Percentiles rank a stretch among this genome's conserved stretches.
phyloP scores from a whole-genome alignment of 2,113 vertebrate species.

The Ardeotis arabs region DNA sequence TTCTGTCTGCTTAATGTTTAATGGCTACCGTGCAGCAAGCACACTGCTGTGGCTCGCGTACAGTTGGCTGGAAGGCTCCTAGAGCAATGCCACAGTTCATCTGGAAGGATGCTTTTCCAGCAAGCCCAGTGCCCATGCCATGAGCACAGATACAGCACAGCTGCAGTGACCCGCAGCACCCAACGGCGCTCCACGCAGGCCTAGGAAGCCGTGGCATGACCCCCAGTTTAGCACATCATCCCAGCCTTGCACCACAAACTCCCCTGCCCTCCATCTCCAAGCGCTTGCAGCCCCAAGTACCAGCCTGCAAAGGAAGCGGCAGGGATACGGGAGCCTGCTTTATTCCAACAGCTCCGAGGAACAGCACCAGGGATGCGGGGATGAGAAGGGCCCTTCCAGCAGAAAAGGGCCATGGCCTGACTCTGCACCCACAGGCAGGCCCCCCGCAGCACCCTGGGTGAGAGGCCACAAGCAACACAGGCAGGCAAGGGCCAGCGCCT shows the following conservation, averaged over 20 bases:
- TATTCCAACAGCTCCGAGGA: not conserved
- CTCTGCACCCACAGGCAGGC: not conserved
- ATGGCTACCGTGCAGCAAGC: not conserved
- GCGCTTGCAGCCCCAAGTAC: rapidly evolving
- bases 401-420: not conserved
- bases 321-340: not conserved
- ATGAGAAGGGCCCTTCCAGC: not conserved
- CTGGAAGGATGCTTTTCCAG: not conserved
- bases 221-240: not conserved
- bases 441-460: not conserved
- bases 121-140: not conserved
- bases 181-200: rapidly evolving
- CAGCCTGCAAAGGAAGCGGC: not conserved
- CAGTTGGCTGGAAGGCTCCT: not conserved
- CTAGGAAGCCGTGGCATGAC: not conserved
- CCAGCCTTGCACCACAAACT: not conserved
- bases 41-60: not conserved
- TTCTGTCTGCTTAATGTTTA: not conserved
- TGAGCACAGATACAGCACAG: not conserved
- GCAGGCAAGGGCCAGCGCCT: not conserved
- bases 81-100: not conserved
- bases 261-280: not conserved
- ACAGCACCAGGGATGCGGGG: not conserved
- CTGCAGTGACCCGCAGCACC: not conserved
- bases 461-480: not conserved